Percentiles rank a stretch among this genome's conserved stretches.
Evolutionary conservation across 1,140 invertebrate genomes (phyloP).

Genomic region (Drosophila micromelanica): DNA sequence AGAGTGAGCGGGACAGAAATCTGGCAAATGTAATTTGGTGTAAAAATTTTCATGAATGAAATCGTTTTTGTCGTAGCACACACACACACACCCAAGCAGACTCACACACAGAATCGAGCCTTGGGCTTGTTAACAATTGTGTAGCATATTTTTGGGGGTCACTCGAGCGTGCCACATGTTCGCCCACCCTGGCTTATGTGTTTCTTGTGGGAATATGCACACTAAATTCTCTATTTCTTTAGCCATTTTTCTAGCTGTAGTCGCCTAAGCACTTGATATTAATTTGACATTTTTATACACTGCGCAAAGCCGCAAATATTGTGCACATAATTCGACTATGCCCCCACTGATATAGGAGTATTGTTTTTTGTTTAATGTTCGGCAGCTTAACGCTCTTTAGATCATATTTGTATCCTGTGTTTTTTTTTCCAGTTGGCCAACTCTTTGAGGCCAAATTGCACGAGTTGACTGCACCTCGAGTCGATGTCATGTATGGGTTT

Average conservation of each 20-base stretch:
- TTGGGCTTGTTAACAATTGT: constrained; percentile 54
- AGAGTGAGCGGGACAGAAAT: constrained; percentile 1
- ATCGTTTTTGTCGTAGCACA: constrained; percentile 53
- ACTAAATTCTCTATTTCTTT: constrained; percentile 37
- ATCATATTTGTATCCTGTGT: constrained; percentile 39
- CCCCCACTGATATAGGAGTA: not conserved
- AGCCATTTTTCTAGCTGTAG: not conserved
- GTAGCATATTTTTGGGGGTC: constrained; percentile 68
- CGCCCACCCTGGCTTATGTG: constrained; percentile 7
- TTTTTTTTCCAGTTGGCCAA: constrained; percentile 38
- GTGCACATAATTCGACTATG: constrained; percentile 12
- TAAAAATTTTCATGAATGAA: constrained; percentile 77
- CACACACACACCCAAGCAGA: not conserved
- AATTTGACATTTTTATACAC: constrained; percentile 69
- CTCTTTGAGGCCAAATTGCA: constrained; percentile 42
- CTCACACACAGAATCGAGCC: constrained; percentile 6
- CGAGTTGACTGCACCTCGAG: constrained; percentile 31
- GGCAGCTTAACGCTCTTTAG: constrained; percentile 52
- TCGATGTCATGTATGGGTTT: constrained; percentile 41
- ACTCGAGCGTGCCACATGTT: constrained; percentile 61
- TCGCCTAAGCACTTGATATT: constrained; percentile 18
- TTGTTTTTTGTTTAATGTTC: constrained; percentile 21
- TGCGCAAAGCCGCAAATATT: constrained; percentile 22
- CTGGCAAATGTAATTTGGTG: constrained; percentile 72
- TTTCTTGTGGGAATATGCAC: constrained; percentile 1